These are phyloP conservation scores for Ctenochaetus hawaiiensis DNA, from an alignment of 2,797 vertebrate species.

Conservation along the genomic window DNA sequence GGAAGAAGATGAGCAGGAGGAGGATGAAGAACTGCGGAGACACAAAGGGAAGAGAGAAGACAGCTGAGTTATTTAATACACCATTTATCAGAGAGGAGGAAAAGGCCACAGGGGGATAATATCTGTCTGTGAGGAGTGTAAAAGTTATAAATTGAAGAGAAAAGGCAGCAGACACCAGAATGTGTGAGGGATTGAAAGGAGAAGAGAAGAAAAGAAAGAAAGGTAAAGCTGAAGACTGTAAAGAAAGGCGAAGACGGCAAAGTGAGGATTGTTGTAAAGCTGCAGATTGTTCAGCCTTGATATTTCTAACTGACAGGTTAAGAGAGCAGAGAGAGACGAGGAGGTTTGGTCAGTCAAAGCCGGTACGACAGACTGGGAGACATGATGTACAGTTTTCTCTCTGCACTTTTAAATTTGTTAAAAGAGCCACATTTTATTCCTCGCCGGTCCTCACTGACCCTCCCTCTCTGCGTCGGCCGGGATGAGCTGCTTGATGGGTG, in stretches of 20 bases:
- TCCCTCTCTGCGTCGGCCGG: conserved; percentile 1
- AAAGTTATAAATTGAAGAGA: conserved; percentile 10
- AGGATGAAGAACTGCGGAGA: conserved; percentile 94
- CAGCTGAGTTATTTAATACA: not conserved
- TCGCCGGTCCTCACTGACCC: conserved; percentile 17
- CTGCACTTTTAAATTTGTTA: conserved; percentile 55
- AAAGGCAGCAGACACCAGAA: not conserved
- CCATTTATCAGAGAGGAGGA: conserved; percentile 11
- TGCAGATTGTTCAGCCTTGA: conserved; percentile 38
- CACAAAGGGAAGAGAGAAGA: conserved; percentile 63
- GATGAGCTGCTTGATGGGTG: conserved; percentile 62
- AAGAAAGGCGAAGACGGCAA: conserved; percentile 24
- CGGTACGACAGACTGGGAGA: conserved; percentile 29
- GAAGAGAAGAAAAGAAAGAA: conserved; percentile 19
- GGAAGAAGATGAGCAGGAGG: conserved; percentile 94
- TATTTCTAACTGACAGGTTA: conserved; percentile 59
- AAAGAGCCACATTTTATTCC: conserved; percentile 60
- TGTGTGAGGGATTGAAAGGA: not conserved
- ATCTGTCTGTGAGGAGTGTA: conserved; percentile 25
- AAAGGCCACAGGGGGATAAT: conserved; percentile 16
- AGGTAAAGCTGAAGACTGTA: conserved; percentile 8
- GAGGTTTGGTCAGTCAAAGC: conserved; percentile 37
- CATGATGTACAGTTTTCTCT: conserved; percentile 58
- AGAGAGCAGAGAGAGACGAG: conserved; percentile 28
- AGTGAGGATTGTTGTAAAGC: conserved; percentile 13